Base-by-base conservation (phyloP, 2,113 vertebrate genomes). In the Tychaedon coryphoeus region DNA sequence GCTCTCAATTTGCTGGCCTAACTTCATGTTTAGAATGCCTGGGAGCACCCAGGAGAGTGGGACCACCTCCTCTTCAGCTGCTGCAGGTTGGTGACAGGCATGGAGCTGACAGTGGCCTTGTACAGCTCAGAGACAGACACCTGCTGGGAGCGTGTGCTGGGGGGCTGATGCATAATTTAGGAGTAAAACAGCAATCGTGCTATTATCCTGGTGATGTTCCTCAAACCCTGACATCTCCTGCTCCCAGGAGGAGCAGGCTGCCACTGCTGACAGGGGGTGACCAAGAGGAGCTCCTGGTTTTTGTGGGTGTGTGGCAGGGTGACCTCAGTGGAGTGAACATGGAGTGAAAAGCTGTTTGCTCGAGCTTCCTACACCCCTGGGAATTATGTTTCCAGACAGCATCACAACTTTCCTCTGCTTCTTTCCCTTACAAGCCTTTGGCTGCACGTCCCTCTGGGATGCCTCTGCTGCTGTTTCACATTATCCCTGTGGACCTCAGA, bases 161-260 rank as follows among this genome's bases (percentile, higher is more conserved):
- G 31, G 10, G 18, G 22, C 3, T 75, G 76, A 91, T 93, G 28
- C 48, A 93, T 94, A 78, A 96, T 95, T 94, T 33, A 95, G 78
- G 79, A 62, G 20, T 23, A 43, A 92, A 78, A 14, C 53, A 91
- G 43, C 29, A 82, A 47, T 65, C 0, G 0, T 75, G 89, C n/a
- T 82, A 28, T 90, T 94, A 76, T 88, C 87, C 87, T 57, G 84
- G 62, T 50, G 54, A 28, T 76, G 54, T 24, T 61, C 53, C 69
- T 74, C 53, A 15, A 87, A 67, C 25, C 24, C 60, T 86, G 61
- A 36, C 72, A n/a, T 70, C 36, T 64, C 53, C 77, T 61, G 73
- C 50, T 78, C 48, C 20, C 5, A 7, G 50, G 60, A 67, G 29
- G 34, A 84, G 65, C 23, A 62, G 76, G 38, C 22, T 80, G 88